phyloP scores from a whole-genome alignment of 2,888 invertebrate genomes.

The Mayetiola destructor region DNA sequence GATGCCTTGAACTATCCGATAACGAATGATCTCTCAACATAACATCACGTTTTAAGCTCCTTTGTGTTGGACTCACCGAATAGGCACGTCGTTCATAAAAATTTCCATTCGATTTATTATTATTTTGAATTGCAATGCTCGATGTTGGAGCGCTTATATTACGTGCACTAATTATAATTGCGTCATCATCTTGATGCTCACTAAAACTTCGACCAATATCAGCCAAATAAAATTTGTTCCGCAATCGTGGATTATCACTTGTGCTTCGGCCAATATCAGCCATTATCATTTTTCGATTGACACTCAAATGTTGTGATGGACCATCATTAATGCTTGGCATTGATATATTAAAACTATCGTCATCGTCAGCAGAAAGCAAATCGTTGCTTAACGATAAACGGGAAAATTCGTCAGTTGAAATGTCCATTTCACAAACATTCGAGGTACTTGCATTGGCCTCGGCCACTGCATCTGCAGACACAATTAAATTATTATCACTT shows the following conservation, averaged over 20 bases:
- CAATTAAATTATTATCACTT: not conserved
- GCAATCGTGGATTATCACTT: conserved; percentile 14
- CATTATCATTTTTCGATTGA: conserved; percentile 15
- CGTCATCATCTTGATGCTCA: conserved; percentile 17
- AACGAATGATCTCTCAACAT: conserved; percentile 2
- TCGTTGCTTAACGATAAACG: conserved; percentile 9
- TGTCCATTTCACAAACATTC: conserved; percentile 4
- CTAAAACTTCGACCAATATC: conserved; percentile 22
- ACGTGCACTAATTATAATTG: not conserved
- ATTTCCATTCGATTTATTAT: not conserved
- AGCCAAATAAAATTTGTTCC: conserved; percentile 17
- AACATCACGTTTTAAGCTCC: not conserved
- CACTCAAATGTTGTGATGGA: conserved; percentile 1
- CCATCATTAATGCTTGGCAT: conserved; percentile 4
- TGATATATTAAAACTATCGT: conserved; percentile 14
- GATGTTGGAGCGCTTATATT: not conserved
- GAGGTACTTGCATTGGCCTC: not conserved
- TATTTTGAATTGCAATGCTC: conserved; percentile 6
- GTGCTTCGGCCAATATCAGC: conserved; percentile 17
- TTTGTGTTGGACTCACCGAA: conserved; percentile 12
- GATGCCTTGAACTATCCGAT: conserved; percentile 27
- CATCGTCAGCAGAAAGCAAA: conserved; percentile 14
- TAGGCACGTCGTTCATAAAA: conserved; percentile 11
- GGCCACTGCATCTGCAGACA: too few relatives aligned
- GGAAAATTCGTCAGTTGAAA: conserved; percentile 2